These are phyloP conservation scores for Heliocidaris tuberculata DNA, from an alignment of 35 echinoderm and acorn worm species.

Conservation along the genomic window DNA sequence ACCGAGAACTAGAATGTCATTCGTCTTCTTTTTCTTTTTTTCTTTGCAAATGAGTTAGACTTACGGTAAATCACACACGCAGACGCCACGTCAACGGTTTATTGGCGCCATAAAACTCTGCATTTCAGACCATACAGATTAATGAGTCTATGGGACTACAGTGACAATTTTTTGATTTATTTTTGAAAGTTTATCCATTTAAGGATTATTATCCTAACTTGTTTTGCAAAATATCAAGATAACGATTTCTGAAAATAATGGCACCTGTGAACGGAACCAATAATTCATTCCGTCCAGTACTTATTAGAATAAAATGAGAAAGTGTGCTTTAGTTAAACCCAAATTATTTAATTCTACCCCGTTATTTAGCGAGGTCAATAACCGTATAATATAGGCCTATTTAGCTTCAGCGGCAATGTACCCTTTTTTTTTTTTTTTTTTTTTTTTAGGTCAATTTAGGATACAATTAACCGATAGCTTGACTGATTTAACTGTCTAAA, in stretches of 20 bases:
- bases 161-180: not conserved
- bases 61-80: not conserved
- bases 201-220: not conserved
- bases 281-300: not conserved
- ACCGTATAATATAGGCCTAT: not conserved
- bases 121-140: not conserved
- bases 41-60: not conserved
- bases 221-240: not conserved
- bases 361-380: slow-evolving; percentile 1
- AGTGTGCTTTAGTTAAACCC: not conserved
- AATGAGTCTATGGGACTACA: not conserved
- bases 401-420: not conserved
- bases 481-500: not conserved
- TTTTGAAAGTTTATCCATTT: not conserved
- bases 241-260: not conserved
- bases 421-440: not conserved
- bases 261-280: not conserved
- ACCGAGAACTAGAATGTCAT: slow-evolving; percentile 2
- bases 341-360: not conserved
- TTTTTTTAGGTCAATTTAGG: not conserved
- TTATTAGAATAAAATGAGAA: no score
- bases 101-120: not conserved
- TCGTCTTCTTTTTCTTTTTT: not conserved
- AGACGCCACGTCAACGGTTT: not conserved
- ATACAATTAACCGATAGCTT: not conserved